Percentiles rank a stretch among this genome's conserved stretches.
Evolutionary conservation across 1,140 invertebrate genomes (phyloP).

Genomic region (Pogonus chalceus): DNA sequence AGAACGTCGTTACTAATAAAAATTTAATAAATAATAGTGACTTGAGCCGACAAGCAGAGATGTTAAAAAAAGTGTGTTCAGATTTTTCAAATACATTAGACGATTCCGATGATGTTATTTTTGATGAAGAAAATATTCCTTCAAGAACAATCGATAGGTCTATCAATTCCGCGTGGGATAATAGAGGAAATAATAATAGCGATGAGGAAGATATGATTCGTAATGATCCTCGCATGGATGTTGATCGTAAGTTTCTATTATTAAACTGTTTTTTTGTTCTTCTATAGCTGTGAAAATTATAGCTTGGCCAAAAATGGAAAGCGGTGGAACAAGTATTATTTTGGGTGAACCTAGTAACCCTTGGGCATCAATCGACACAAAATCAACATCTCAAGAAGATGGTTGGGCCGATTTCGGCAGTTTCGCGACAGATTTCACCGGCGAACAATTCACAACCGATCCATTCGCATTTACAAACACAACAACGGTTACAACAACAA

Average conservation of each 20-base stretch:
- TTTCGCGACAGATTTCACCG: neutral
- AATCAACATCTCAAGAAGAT: neutral
- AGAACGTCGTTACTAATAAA: neutral
- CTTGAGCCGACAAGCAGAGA: slow-evolving; percentile 20
- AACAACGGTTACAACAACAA: neutral
- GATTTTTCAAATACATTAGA: slow-evolving; percentile 38
- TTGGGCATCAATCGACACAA: neutral
- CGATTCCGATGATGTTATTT: slow-evolving; percentile 43
- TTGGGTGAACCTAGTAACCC: neutral
- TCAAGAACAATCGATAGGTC: slow-evolving; percentile 34
- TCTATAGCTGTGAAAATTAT: neutral
- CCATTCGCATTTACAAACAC: neutral
- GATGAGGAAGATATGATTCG: slow-evolving; percentile 24
- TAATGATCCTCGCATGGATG: slow-evolving; percentile 26
- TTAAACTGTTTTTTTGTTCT: neutral
- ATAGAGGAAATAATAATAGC: slow-evolving; percentile 23
- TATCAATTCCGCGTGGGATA: slow-evolving; percentile 30
- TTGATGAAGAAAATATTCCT: slow-evolving; percentile 38
- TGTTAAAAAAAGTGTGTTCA: slow-evolving; percentile 48
- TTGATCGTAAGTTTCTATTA: slow-evolving; percentile 26
- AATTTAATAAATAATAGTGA: neutral
- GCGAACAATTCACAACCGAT: neutral
- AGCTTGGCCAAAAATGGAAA: neutral
- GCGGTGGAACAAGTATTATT: too few species aligned
- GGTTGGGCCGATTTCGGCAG: slow-evolving; percentile 4